Evolutionary conservation across 2,113 vertebrate species (phyloP).

Genomic region (Peucedramus taeniatus): DNA sequence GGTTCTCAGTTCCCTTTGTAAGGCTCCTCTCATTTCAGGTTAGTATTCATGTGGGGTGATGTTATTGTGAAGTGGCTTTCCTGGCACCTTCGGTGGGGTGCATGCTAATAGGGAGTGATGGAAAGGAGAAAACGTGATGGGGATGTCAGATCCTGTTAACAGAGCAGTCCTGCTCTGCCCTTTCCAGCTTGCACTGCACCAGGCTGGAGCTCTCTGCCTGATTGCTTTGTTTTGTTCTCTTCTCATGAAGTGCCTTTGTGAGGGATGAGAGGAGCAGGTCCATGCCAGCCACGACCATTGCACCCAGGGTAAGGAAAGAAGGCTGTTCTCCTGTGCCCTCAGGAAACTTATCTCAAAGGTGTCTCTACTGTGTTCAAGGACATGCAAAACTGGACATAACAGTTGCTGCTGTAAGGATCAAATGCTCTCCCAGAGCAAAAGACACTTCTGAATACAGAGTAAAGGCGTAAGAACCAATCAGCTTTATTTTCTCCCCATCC

Average conservation of each 20-base stretch:
- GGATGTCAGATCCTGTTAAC: background rate
- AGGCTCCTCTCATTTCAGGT: conserved; percentile 28
- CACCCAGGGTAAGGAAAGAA: background rate
- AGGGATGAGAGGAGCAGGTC: background rate
- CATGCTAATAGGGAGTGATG: conserved; percentile 25
- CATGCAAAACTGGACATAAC: background rate
- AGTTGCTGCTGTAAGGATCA: background rate
- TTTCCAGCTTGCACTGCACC: background rate
- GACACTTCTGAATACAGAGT: background rate
- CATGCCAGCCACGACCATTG: background rate
- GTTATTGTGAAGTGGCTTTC: conserved; percentile 61
- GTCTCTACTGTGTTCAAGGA: background rate
- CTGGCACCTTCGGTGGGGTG: background rate
- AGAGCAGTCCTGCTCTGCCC: background rate
- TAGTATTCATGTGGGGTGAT: conserved; percentile 36
- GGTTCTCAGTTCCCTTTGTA: background rate
- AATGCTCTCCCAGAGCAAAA: background rate
- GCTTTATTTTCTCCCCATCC: background rate
- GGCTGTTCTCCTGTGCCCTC: background rate
- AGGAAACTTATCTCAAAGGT: background rate
- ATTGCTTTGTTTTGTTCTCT: background rate
- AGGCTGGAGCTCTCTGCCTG: background rate
- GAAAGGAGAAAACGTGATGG: background rate
- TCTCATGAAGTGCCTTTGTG: background rate
- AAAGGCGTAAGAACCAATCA: background rate